phyloP scores from a whole-genome alignment of 2,113 vertebrate genomes.

The Furnarius figulus region DNA sequence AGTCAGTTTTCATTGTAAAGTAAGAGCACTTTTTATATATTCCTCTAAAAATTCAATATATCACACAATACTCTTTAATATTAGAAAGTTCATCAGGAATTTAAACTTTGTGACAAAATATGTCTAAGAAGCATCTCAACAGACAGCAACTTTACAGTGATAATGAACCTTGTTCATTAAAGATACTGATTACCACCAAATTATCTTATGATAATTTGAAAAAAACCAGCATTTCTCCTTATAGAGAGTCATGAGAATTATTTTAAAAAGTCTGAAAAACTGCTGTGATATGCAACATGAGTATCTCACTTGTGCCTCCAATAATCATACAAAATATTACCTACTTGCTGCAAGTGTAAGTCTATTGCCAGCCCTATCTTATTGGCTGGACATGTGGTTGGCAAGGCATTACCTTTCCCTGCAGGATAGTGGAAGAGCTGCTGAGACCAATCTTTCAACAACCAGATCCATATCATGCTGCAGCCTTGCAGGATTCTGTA shows the following conservation, averaged over 20 bases:
- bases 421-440: neutral
- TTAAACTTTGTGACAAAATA: neutral
- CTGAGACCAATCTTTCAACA: neutral
- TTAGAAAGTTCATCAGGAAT: neutral
- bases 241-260: neutral
- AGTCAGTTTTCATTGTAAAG: neutral
- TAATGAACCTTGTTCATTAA: neutral
- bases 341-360: neutral
- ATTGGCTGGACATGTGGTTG: accelerated
- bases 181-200: neutral
- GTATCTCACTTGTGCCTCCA: neutral
- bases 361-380: neutral
- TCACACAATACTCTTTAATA: neutral
- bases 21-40: neutral
- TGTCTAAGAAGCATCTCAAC: neutral
- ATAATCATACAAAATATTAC: neutral
- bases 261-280: neutral
- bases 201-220: neutral
- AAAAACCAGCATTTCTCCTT: neutral
- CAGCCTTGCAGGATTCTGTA: neutral
- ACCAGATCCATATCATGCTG: accelerated
- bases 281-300: neutral
- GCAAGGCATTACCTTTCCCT: neutral
- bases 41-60: neutral
- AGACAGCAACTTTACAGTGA: neutral